Percentiles rank a stretch among this genome's conserved stretches.
Conservation (phyloP, 2,888 invertebrate genomes). For the Ganaspis brasiliensis region DNA sequence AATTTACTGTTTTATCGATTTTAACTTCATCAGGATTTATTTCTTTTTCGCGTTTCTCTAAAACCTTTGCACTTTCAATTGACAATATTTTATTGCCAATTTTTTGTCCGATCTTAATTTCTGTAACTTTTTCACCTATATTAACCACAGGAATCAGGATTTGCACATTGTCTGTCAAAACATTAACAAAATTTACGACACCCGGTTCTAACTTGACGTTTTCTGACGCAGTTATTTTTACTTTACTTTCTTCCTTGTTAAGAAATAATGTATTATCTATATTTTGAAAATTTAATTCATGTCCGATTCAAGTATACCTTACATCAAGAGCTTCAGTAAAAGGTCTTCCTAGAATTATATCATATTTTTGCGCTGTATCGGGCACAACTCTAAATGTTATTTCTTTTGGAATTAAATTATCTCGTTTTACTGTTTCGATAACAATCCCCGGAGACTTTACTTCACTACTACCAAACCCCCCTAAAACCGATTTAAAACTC, state of each 20-base stretch:
- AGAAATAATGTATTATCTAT: constrained; percentile 11
- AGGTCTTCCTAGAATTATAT: constrained; percentile 46
- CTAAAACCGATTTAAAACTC: background rate
- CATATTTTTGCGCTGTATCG: constrained; percentile 44
- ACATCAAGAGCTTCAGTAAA: constrained; percentile 46
- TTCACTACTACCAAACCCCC: constrained; percentile 37
- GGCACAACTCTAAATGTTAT: constrained; percentile 46
- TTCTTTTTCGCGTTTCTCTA: background rate
- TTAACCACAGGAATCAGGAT: constrained; percentile 12
- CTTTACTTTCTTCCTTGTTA: background rate
- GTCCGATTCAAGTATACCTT: constrained; percentile 26
- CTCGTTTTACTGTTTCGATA: constrained; percentile 34
- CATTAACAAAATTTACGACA: constrained; percentile 43
- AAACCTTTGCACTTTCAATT: background rate
- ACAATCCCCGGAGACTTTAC: constrained; percentile 49
- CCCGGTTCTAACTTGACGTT: constrained; percentile 5
- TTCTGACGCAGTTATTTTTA: constrained; percentile 1
- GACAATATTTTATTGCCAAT: background rate
- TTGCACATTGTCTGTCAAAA: background rate
- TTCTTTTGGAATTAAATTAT: constrained; percentile 42
- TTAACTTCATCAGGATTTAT: constrained; percentile 15
- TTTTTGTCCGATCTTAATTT: background rate
- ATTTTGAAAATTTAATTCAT: constrained; percentile 41
- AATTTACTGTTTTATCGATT: background rate
- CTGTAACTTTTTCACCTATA: background rate